Base-by-base conservation (phyloP, 30 jellyfish, hydroid and myxozoan species). In the Hydra vulgaris region DNA sequence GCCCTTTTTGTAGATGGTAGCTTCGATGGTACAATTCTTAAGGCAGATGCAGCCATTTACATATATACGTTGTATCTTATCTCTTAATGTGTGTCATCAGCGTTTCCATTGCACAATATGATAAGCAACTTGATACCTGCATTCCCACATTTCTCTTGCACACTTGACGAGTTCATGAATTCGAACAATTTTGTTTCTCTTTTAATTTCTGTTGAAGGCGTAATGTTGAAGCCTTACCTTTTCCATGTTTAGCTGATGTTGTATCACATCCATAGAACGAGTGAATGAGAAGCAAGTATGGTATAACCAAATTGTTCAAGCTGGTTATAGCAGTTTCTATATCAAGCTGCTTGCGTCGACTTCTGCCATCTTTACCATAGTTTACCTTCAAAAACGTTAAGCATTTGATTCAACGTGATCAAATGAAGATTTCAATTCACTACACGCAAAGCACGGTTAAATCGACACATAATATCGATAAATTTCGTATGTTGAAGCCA, bases 241-340 rank as follows among this genome's bases (percentile, higher is more conserved):
- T 22, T 7, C 26, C 67, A 21, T 53, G 77, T n/a, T 23, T 79
- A 25, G 86, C 86, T 7, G 86, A 79, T 7, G 86, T 79, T 7
- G 83, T 79, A 67, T 79, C 86, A 25, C 86, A 79, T 4, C 86
- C 86, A 4, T 83, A 26, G 23, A 54, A 79, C 16, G 86, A 83
- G 23, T 79, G 86, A 61, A 66, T 54, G 18, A 79, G 67, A 1
- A 66, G 86, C 26, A 79, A 22, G 20, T 79, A 3, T n/a, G 74
- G 81, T 20, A 25, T 17, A 73, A 25, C 15, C n/a, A 15, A 3
- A 21, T 22, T 3, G 25, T n/a, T 15, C 15, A 73, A n/a, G 25
- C 74, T 73, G 25, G 4, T n/a, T 1, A 40, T 7, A 1, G 81
- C 81, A 3, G 4, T 73, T n/a, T 73, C n/a, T n/a, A n/a, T n/a